Conservation (phyloP, 2,113 vertebrate species). For the Salvelinus alpinus region DNA sequence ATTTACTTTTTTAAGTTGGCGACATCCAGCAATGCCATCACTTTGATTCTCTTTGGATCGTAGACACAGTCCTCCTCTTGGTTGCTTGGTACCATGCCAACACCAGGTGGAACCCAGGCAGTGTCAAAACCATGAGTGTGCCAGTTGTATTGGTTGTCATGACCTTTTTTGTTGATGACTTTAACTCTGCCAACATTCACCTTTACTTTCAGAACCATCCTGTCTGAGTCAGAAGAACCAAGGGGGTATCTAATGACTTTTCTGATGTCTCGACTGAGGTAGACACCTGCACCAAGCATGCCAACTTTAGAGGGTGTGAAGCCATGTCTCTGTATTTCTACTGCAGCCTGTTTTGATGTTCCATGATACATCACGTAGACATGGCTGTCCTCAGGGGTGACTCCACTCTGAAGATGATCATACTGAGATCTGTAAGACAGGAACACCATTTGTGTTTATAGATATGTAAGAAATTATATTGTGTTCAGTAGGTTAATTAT, state of each 20-base stretch:
- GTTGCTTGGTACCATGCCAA: background rate
- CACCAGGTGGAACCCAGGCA: background rate
- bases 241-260: conserved; percentile 2
- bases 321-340: background rate
- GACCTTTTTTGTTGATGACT: too few relatives aligned
- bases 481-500: too few relatives aligned
- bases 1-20: background rate
- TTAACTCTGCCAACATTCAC: background rate
- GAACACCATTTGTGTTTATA: too few relatives aligned
- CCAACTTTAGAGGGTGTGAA: background rate
- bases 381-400: background rate
- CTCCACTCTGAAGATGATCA: background rate
- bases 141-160: background rate
- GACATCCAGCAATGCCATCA: background rate
- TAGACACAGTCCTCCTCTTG: conserved; percentile 1
- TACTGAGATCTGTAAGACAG: background rate
- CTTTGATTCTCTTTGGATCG: background rate
- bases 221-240: background rate
- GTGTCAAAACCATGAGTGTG: background rate
- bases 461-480: too few relatives aligned
- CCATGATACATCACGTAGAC: conserved; percentile 1
- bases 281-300: background rate
- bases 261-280: background rate
- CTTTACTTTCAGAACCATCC: conserved; percentile 4
- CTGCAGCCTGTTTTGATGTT: background rate